Evolutionary conservation across 2,113 vertebrate species (phyloP).

Genomic region (Calidris pygmaea): DNA sequence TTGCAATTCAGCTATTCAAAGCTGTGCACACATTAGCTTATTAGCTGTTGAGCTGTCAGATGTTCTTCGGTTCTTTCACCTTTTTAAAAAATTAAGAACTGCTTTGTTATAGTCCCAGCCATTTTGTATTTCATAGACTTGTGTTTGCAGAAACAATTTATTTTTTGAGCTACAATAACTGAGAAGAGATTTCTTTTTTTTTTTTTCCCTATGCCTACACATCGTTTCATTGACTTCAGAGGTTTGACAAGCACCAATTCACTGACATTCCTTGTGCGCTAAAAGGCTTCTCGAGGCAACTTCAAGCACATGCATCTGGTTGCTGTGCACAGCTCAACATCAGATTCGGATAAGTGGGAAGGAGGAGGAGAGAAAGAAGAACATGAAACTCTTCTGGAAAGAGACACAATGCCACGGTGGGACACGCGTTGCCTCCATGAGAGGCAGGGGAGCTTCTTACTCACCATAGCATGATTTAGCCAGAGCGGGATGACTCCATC

Average conservation of each 20-base stretch:
- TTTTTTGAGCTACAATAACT: not conserved
- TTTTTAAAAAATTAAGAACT: not conserved
- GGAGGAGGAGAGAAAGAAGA: not conserved
- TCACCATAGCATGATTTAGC: conserved; percentile 89
- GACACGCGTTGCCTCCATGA: not conserved
- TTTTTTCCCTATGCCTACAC: not conserved
- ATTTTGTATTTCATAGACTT: not conserved
- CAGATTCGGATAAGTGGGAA: conserved; percentile 1
- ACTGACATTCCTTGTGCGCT: not conserved
- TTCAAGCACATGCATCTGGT: not conserved
- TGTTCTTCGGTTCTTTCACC: conserved; percentile 6
- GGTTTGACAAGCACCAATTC: not conserved
- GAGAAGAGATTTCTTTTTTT: not conserved
- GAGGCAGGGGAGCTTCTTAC: conserved; percentile 46
- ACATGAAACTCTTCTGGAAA: not conserved
- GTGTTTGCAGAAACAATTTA: conserved; percentile 6
- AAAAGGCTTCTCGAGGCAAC: not conserved
- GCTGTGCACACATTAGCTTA: not conserved
- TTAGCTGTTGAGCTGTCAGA: not conserved
- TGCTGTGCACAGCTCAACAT: not conserved
- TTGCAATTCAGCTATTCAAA: not conserved
- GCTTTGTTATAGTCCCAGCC: conserved; percentile 14
- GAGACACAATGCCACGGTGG: not conserved
- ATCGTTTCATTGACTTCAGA: conserved; percentile 32
- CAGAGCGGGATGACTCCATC: conserved; percentile 83